Conservation (phyloP, 1,140 invertebrate genomes). For the Pseudomyrmex flavicornis region DNA sequence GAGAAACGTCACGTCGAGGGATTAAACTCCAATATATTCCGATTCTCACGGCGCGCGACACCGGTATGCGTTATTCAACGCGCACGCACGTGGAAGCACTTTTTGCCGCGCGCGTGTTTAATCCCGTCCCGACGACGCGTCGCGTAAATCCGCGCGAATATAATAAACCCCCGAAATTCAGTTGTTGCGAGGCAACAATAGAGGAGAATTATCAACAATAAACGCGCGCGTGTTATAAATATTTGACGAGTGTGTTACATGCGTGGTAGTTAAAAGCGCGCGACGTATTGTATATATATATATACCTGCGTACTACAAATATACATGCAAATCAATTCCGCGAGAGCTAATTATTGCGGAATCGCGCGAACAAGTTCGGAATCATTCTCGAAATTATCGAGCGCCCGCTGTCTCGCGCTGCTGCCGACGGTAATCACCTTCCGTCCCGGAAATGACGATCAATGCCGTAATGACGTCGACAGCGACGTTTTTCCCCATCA, state of each 20-base stretch:
- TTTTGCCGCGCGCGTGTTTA: neutral
- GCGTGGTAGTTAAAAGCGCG: conserved; percentile 7
- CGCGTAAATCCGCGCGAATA: neutral
- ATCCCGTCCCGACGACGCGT: neutral
- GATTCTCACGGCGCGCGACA: neutral
- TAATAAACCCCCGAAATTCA: neutral
- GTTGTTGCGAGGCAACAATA: neutral
- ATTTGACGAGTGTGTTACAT: neutral
- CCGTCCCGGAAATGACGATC: conserved; percentile 61
- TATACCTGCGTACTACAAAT: too few relatives aligned
- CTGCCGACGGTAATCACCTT: conserved; percentile 58
- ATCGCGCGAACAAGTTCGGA: conserved; percentile 20
- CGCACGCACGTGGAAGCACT: neutral
- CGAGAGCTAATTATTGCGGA: conserved; percentile 35
- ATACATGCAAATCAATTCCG: neutral
- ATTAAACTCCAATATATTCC: conserved; percentile 19
- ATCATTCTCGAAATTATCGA: conserved; percentile 40
- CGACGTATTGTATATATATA: neutral
- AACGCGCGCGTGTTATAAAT: neutral
- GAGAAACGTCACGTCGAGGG: neutral
- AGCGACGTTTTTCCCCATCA: conserved; percentile 7
- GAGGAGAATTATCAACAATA: neutral
- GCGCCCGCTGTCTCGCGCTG: neutral
- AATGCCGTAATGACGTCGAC: conserved; percentile 41
- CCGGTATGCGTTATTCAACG: neutral